Conservation (phyloP, 2,888 invertebrate genomes). For the Bedellia somnulentella region DNA sequence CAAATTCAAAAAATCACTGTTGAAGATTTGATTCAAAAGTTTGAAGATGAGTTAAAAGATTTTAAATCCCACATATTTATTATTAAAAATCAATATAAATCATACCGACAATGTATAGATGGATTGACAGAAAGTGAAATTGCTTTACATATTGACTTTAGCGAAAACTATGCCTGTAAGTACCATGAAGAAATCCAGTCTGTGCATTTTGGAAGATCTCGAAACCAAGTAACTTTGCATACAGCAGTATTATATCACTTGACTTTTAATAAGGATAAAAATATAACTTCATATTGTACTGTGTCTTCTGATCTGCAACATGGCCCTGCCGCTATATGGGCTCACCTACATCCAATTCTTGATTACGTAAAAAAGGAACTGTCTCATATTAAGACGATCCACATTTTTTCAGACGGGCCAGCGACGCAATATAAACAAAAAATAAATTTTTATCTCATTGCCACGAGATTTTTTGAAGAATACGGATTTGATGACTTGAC, state of each 20-base stretch:
- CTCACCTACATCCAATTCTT: conserved; percentile 8
- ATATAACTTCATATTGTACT: conserved; percentile 7
- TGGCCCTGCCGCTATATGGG: conserved; percentile 9
- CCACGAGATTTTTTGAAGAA: conserved; percentile 2
- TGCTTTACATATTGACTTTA: no score
- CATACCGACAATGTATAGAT: no score
- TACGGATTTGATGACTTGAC: conserved; percentile 5
- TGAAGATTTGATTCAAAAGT: no score
- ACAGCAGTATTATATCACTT: conserved; percentile 6
- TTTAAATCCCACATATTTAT: no score
- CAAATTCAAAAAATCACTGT: no score
- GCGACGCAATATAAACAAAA: conserved; percentile 13
- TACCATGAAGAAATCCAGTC: no score
- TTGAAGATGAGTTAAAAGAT: no score
- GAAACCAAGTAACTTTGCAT: conserved; percentile 7
- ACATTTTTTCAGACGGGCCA: conserved; percentile 13
- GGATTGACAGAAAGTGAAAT: no score
- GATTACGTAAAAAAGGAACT: conserved; percentile 1
- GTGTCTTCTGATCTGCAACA: conserved; percentile 6
- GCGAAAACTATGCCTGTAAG: no score
- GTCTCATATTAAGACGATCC: conserved; percentile 5
- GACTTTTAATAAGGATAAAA: conserved; percentile 3
- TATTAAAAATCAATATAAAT: no score
- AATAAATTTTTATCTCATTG: conserved; percentile 11
- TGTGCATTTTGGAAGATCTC: conserved; percentile 8